Percentiles rank a stretch among this genome's conserved stretches.
phyloP scores from a whole-genome alignment of 1,140 invertebrate genomes.

The Frieseomelitta varia region DNA sequence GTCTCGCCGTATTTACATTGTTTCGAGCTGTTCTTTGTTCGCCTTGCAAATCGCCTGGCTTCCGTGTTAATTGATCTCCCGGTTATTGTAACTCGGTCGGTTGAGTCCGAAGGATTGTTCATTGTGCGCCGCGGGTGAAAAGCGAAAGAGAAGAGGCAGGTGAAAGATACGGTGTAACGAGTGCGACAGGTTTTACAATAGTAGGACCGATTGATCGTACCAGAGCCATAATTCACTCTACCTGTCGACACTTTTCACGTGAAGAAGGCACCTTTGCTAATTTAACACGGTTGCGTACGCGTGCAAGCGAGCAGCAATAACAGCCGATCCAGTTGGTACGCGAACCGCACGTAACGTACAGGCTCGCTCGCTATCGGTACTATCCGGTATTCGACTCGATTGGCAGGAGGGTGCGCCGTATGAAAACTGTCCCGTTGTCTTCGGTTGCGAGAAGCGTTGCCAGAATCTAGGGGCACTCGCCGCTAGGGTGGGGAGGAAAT shows the following conservation, averaged over 20 bases:
- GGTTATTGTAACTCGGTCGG: neutral
- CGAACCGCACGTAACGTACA: conserved; percentile 17
- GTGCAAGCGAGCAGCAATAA: neutral
- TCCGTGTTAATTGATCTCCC: neutral
- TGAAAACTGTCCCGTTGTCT: conserved; percentile 69
- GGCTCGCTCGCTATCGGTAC: neutral
- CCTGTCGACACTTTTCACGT: conserved; percentile 42
- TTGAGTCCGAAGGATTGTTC: neutral
- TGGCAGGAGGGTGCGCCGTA: conserved; percentile 65
- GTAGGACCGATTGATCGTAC: conserved; percentile 5
- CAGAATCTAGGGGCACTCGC: conserved; percentile 46
- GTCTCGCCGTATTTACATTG: conserved; percentile 10
- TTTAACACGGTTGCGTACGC: conserved; percentile 24
- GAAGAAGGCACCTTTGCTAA: conserved; percentile 38
- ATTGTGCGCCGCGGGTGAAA: neutral
- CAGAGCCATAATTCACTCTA: conserved; percentile 14
- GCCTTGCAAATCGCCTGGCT: neutral
- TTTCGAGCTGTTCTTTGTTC: neutral
- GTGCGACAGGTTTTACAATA: neutral
- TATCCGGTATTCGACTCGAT: conserved; percentile 21
- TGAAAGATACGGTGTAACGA: neutral
- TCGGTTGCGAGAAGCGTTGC: conserved; percentile 51
- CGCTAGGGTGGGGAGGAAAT: conserved; percentile 12
- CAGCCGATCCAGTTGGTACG: neutral
- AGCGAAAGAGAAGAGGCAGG: neutral